Base-by-base conservation (phyloP, 2,113 vertebrate species). In the Eurypyga helias region DNA sequence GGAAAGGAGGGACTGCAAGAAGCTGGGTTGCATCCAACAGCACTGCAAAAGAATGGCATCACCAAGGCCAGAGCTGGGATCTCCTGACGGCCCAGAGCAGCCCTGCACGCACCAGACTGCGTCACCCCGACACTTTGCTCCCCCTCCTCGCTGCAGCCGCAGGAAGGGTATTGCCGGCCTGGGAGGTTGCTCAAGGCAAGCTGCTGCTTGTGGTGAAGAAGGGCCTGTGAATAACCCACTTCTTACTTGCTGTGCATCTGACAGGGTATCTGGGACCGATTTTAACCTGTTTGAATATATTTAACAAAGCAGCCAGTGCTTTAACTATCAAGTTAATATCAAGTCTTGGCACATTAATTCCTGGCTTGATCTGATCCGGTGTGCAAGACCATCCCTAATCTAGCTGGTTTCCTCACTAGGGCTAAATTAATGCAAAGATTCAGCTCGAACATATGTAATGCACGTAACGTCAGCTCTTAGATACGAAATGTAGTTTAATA, bases 351-450 rank as follows among this genome's bases (percentile, higher is more conserved):
- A 25, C 70, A 85, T 90, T 69, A 93, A 93, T 84, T 97, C 90
- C 58, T 62, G 80, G 67, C 49, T 62, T 25, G 29, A 78, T 86
- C 52, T n/a, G 18, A 95, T 93, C 79, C 52, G 58, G 36, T 79
- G 84, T 83, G 62, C 20, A 54, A 71, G 1, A 11, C 76, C 9
- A 19, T 69, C 41, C n/a, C 31, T 87, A 93, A 79, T 43, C 76
- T 38, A 57, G 52, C 9, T 76, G 58, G 95, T 72, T 94, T 87
- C 69, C 54, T 83, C 87, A 33, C 33, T 67, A 7, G 7, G 13
- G 89, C 45, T 92, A 79, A 83, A 89, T 85, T 46, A 60, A 52
- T 33, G 85, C 88, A 93, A 71, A 93, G 77, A 71, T 87, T 87
- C 76, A 97, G 89, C 52, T 87, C 87, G 95, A 83, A 73, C 28